A percentile compares a stretch with the other conserved stretches of the same genome.
Evolutionary conservation across 2,113 vertebrate genomes (phyloP).

Genomic region (Syngnathoides biaculeatus): DNA sequence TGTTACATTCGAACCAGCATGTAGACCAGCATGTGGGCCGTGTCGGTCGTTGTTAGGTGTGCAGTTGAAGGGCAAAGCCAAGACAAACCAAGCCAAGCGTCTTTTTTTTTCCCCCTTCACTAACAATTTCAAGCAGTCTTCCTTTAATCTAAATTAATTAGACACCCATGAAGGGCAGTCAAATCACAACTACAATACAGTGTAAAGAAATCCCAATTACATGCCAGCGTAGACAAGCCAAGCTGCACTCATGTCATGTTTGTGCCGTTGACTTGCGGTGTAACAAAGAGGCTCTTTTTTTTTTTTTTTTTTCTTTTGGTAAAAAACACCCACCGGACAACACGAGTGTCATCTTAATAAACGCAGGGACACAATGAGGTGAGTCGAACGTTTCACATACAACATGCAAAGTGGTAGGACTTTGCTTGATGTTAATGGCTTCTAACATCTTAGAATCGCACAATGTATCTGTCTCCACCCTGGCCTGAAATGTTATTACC

Average conservation of each 20-base stretch:
- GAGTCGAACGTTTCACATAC: slow-evolving; percentile 59
- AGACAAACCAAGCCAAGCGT: slow-evolving; percentile 62
- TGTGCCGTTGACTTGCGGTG: slow-evolving; percentile 46
- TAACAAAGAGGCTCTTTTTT: slow-evolving; percentile 50
- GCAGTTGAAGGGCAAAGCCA: slow-evolving; percentile 51
- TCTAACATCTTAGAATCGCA: slow-evolving; percentile 51
- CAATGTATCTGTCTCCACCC: slow-evolving; percentile 37
- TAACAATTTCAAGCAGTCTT: slow-evolving; percentile 47
- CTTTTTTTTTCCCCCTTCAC: slow-evolving; percentile 38
- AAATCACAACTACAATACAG: slow-evolving; percentile 59
- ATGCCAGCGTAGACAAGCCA: slow-evolving; percentile 26
- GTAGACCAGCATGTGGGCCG: slow-evolving; percentile 62
- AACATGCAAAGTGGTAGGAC: slow-evolving; percentile 53
- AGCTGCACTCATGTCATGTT: slow-evolving; percentile 47
- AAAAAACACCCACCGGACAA: slow-evolving; percentile 52
- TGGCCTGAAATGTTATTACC: slow-evolving; percentile 48
- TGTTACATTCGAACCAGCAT: slow-evolving; percentile 69
- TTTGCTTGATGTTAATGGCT: slow-evolving; percentile 55
- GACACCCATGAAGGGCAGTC: slow-evolving; percentile 62
- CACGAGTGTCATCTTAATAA: slow-evolving; percentile 60
- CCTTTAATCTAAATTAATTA: slow-evolving; percentile 69
- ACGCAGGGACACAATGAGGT: slow-evolving; percentile 55
- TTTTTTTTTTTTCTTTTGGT: not conserved
- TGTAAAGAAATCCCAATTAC: too few relatives aligned
- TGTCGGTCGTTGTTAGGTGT: slow-evolving; percentile 70